A percentile compares a stretch with the other conserved stretches of the same genome.
phyloP scores from a whole-genome alignment of 1,140 invertebrate species.

The Littorina saxatilis region DNA sequence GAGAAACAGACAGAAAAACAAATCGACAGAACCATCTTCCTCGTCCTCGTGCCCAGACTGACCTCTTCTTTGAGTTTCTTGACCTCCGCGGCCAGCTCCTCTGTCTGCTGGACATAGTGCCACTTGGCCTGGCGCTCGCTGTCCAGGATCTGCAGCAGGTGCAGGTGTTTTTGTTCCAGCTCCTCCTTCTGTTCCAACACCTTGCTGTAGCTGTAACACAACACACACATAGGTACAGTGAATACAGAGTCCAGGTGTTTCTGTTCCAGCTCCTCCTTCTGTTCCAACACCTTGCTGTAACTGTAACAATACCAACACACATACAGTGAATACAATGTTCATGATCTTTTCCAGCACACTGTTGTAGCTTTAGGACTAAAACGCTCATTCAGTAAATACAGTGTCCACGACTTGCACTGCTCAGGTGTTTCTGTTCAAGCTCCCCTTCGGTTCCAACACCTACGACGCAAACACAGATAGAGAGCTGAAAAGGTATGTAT shows the following conservation, averaged over 20 bases:
- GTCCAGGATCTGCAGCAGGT: constrained; percentile 93
- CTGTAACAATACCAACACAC: not conserved
- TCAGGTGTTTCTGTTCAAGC: no score
- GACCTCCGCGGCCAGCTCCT: constrained; percentile 91
- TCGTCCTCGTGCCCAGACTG: not conserved
- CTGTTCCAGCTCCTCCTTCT: not conserved
- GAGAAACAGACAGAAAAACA: no score
- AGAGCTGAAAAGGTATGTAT: no score
- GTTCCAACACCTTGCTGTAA: not conserved
- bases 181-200: constrained; percentile 93
- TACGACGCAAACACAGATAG: no score
- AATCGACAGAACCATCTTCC: no score
- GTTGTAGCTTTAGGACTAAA: no score
- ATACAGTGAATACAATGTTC: no score
- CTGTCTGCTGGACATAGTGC: constrained; percentile 95
- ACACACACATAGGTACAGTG: not conserved
- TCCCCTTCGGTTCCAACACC: no score
- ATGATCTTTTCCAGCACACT: no score
- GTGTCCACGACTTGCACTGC: no score
- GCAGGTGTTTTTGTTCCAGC: constrained; percentile 94
- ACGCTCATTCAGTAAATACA: no score
- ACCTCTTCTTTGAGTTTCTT: constrained; percentile 94
- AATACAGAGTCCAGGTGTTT: not conserved
- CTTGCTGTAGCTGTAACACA: constrained; percentile 89
- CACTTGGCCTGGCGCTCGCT: constrained; percentile 94